phyloP scores from a whole-genome alignment of 1,140 invertebrate species.

The Grapholita molesta region DNA sequence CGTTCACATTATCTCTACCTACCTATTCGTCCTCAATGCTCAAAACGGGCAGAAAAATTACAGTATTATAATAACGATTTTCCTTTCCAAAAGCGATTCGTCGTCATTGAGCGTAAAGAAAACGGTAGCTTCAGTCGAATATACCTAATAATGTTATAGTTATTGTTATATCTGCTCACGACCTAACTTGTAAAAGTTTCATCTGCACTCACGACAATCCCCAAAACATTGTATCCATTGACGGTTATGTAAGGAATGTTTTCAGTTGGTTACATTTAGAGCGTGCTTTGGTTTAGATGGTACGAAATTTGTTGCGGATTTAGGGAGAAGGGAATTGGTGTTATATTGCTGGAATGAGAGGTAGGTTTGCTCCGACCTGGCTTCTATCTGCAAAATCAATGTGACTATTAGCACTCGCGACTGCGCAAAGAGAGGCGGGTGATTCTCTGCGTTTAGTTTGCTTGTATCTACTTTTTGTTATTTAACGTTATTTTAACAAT shows the following conservation, averaged over 20 bases:
- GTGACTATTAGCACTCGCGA: conserved; percentile 76
- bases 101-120: conserved; percentile 54
- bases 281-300: background rate
- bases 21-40: conserved; percentile 38
- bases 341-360: conserved; percentile 37
- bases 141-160: conserved; percentile 59
- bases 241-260: background rate
- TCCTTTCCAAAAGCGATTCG: conserved; percentile 48
- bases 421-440: conserved; percentile 59
- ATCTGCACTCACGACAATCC: background rate
- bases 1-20: background rate
- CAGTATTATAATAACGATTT: conserved; percentile 52
- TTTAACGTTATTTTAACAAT: no score
- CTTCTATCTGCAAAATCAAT: conserved; percentile 78
- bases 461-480: no score
- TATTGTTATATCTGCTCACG: conserved; percentile 56
- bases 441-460: background rate
- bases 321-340: conserved; percentile 20
- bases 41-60: conserved; percentile 44
- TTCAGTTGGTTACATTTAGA: background rate
- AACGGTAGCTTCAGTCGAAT: conserved; percentile 45
- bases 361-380: conserved; percentile 69
- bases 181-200: conserved; percentile 30
- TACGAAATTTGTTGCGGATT: conserved; percentile 20
- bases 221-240: background rate